A percentile compares a stretch with the other conserved stretches of the same genome.
These are phyloP conservation scores for Dicrurus megarhynchus DNA, from an alignment of 2,113 vertebrate genomes.

Conservation along the genomic window DNA sequence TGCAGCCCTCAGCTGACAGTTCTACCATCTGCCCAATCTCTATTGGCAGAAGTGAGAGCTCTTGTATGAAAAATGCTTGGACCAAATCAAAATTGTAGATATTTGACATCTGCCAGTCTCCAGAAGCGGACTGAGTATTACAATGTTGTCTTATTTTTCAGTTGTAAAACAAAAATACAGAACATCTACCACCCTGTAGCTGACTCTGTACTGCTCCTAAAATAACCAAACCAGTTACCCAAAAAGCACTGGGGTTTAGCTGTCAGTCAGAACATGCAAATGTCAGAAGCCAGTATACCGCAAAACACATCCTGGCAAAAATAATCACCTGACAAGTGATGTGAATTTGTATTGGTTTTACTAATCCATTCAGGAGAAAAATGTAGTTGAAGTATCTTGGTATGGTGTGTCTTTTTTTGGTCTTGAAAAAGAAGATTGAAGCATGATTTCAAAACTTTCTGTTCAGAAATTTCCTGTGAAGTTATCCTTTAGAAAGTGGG, in stretches of 20 bases:
- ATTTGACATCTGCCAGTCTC: conserved; percentile 32
- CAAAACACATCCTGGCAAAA: not conserved
- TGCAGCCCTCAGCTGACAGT: conserved; percentile 52
- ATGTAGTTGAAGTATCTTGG: not conserved
- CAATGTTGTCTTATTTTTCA: not conserved
- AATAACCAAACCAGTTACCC: not conserved
- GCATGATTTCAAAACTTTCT: not conserved
- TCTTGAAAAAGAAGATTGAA: not conserved
- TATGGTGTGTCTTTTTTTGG: not conserved
- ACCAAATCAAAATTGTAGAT: conserved; percentile 1
- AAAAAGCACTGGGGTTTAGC: not conserved
- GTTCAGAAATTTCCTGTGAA: conserved; percentile 4
- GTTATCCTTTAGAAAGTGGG: not conserved
- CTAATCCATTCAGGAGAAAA: conserved; percentile 28
- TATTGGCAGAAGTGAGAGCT: not conserved
- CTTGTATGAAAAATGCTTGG: conserved; percentile 41
- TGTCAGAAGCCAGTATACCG: not conserved
- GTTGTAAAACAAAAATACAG: not conserved
- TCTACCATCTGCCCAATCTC: conserved; percentile 59
- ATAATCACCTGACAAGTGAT: not conserved
- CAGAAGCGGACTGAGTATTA: not conserved
- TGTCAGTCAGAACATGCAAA: conserved; percentile 15
- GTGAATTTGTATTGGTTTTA: not conserved
- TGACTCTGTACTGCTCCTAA: not conserved
- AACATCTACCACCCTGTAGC: not conserved